Conservation (phyloP, 1,140 invertebrate genomes). For the Hylaeus anthracinus region DNA sequence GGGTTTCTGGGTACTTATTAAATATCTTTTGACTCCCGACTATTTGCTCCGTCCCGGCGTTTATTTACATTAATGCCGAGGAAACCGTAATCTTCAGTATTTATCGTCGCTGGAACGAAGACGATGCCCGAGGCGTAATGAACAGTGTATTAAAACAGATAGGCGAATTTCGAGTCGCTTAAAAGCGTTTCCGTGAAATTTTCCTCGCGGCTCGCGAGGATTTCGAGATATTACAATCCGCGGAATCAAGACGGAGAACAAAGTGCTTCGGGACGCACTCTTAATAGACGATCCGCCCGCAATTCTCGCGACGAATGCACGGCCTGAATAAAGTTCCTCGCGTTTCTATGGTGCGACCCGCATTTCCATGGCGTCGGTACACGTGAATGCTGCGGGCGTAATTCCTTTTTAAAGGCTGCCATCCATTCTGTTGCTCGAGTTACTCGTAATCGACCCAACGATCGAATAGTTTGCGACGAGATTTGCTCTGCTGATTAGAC, state of each 20-base stretch:
- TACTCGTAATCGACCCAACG: conserved; percentile 8
- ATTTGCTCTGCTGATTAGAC: conserved; percentile 7
- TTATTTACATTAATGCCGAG: not conserved
- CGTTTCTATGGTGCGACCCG: conserved; percentile 21
- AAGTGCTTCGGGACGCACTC: conserved; percentile 51
- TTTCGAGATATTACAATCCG: conserved; percentile 30
- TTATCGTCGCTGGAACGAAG: conserved; percentile 24
- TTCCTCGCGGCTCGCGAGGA: not conserved
- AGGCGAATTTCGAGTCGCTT: conserved; percentile 29
- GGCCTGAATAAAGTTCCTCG: conserved; percentile 36
- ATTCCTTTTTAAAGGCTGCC: conserved; percentile 14
- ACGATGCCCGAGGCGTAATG: not conserved
- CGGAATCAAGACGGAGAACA: conserved; percentile 30
- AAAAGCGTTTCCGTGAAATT: conserved; percentile 21
- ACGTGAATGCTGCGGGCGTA: conserved; percentile 2
- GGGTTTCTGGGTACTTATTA: not conserved
- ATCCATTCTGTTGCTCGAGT: not conserved
- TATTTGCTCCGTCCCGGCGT: not conserved
- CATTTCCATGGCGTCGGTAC: conserved; percentile 12
- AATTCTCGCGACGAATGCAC: conserved; percentile 31
- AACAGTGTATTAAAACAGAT: conserved; percentile 34
- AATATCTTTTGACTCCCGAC: not conserved
- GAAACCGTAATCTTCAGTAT: conserved; percentile 12
- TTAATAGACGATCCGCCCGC: conserved; percentile 51
- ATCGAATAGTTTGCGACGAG: not conserved